These are phyloP conservation scores for Triplophysa tibetana DNA, from an alignment of 2,113 vertebrate species.

Conservation along the genomic window DNA sequence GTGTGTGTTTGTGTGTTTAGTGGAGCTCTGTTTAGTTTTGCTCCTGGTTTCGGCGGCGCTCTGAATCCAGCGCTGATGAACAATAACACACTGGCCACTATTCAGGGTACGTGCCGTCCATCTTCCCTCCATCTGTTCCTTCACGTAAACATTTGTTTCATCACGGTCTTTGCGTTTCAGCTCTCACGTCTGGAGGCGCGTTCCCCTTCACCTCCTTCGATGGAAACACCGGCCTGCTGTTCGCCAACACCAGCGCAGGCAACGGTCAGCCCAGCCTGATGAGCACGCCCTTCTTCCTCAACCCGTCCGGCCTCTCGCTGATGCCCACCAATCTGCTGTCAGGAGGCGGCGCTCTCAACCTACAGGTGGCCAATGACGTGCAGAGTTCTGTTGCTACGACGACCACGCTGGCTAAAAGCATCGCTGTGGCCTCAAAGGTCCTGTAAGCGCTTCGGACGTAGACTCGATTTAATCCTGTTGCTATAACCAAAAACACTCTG, in stretches of 20 bases:
- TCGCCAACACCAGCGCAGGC: slow-evolving; percentile 84
- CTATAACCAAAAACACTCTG: slow-evolving; percentile 72
- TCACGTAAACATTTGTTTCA: background rate
- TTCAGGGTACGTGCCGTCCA: slow-evolving; percentile 83
- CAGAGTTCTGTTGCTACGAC: slow-evolving; percentile 83
- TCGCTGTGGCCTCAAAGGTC: slow-evolving; percentile 95
- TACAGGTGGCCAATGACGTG: slow-evolving; percentile 86
- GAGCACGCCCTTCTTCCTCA: slow-evolving; percentile 93
- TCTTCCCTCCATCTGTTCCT: background rate
- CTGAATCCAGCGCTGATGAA: slow-evolving; percentile 94
- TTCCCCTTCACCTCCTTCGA: slow-evolving; percentile 96
- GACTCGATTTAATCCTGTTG: slow-evolving; percentile 74
- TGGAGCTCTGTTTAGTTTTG: slow-evolving; percentile 92
- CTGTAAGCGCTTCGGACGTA: slow-evolving; percentile 78
- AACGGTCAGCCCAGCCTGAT: slow-evolving; percentile 85
- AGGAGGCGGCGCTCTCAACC: slow-evolving; percentile 81
- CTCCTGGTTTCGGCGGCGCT: slow-evolving; percentile 85
- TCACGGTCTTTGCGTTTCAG: slow-evolving; percentile 60
- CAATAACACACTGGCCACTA: slow-evolving; percentile 95
- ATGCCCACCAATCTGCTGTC: slow-evolving; percentile 95
- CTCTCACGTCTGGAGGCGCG: slow-evolving; percentile 90
- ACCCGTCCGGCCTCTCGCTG: slow-evolving; percentile 95
- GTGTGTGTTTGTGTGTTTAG: slow-evolving; percentile 64
- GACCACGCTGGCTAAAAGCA: slow-evolving; percentile 80
- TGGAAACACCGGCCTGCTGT: slow-evolving; percentile 89